Base-by-base conservation (phyloP, 2,888 invertebrate species). In the Noctuana brunneofusca region DNA sequence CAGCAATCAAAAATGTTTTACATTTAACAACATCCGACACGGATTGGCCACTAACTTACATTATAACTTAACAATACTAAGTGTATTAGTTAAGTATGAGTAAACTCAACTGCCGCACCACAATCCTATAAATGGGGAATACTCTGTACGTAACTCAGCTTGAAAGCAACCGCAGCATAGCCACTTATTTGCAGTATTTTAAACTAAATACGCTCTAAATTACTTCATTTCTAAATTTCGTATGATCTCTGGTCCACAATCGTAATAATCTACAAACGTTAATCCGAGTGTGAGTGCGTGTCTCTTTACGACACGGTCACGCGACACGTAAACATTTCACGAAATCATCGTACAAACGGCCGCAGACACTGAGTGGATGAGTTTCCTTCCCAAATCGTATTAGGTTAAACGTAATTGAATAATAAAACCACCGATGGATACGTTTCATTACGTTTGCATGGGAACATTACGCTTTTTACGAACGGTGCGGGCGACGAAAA, bases 201-300 rank as follows among this genome's bases (percentile, higher is more conserved):
- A n/a, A n/a, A n/a, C n/a, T n/a, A n/a, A 8, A 6, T 27, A 27
- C 27, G 3, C 1, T 27, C 27, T 4, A 27, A 27, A 27, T 16
- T 8, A 22, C 24, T 6, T 22, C 43, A 30, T 11, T 43, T 55
- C 55, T 55, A 30, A 11, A 12, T 18, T 6, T 11, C 6, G 16
- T 8, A 22, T 18, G 16, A 4, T 43, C 55, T 55, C 0, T 54
- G 35, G 46, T 12, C 9, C 3, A 35, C 54, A 77, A 79, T 81
- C 77, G 79, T 80, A 81, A 81, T 81, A 58, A 64, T 78, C 76
- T 73, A 70, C 69, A 77, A 48, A 79, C 73, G 82, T 80, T 83
- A 84, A 83, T 83, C 80, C 77, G 74, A 75, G 76, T 75, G 78
- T 78, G 75, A 76, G 74, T 76, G 74, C 71, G 73, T 75, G 81